A percentile compares a stretch with the other conserved stretches of the same genome.
These are phyloP conservation scores for Epinotia nisella DNA, from an alignment of 2,888 invertebrate genomes.

Conservation along the genomic window DNA sequence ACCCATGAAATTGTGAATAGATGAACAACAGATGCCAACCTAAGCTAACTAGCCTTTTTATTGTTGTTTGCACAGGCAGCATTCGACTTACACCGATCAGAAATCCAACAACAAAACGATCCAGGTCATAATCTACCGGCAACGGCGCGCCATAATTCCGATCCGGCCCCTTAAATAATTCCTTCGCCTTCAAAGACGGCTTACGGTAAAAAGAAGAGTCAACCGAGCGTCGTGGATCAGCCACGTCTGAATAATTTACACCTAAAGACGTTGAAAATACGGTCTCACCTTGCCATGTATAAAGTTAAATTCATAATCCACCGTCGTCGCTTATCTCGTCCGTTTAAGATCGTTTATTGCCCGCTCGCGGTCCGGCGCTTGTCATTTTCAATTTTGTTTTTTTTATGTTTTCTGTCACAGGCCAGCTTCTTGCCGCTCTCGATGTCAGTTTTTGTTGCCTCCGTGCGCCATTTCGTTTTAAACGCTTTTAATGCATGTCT, in stretches of 20 bases:
- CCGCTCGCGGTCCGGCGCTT: not conserved
- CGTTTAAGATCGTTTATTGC: conserved; percentile 50
- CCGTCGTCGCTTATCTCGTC: conserved; percentile 48
- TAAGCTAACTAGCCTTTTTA: not conserved
- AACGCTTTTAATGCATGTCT: conserved; percentile 66
- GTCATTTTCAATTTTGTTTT: conserved; percentile 52
- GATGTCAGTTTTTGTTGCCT: conserved; percentile 70
- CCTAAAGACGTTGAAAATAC: conserved; percentile 73
- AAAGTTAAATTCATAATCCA: conserved; percentile 35
- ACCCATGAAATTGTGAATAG: too few species aligned
- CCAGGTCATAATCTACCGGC: conserved; percentile 52
- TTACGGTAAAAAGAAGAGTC: conserved; percentile 73
- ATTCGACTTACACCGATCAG: conserved; percentile 17
- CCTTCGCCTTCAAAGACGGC: conserved; percentile 73
- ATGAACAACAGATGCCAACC: too few species aligned
- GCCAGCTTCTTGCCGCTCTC: conserved; percentile 68
- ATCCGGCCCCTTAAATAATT: conserved; percentile 71
- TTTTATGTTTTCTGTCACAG: conserved; percentile 70
- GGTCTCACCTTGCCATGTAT: conserved; percentile 56
- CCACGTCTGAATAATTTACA: conserved; percentile 81
- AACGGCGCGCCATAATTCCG: conserved; percentile 66
- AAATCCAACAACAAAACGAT: conserved; percentile 28
- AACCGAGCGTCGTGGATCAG: conserved; percentile 71
- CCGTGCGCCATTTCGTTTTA: conserved; percentile 64
- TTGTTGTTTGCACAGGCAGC: not conserved